These are phyloP conservation scores for Baryphthengus martii DNA, from an alignment of 2,113 vertebrate genomes.

Conservation along the genomic window DNA sequence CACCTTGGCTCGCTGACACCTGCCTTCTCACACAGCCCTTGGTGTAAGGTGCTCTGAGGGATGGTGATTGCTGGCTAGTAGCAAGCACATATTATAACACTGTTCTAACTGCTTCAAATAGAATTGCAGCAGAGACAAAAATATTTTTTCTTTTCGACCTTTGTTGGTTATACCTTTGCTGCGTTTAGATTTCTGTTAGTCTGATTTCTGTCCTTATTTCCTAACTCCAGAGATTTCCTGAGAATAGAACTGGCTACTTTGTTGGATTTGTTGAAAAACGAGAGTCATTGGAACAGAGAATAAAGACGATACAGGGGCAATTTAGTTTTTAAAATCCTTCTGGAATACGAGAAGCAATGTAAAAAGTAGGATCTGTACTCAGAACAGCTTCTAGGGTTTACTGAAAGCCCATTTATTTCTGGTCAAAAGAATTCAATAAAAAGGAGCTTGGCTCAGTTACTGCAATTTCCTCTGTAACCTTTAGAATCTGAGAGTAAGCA, in stretches of 20 bases:
- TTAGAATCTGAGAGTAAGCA: not conserved
- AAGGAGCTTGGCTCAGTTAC: slow-evolving; percentile 7
- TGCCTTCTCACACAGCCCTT: rapidly evolving
- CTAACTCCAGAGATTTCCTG: not conserved
- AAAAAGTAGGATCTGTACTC: not conserved
- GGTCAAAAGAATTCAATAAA: not conserved
- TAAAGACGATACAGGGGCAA: not conserved
- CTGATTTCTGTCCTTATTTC: not conserved
- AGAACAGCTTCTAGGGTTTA: not conserved
- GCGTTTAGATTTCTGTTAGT: not conserved
- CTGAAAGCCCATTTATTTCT: slow-evolving; percentile 3
- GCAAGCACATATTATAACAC: not conserved
- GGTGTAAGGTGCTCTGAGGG: not conserved
- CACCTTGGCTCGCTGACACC: not conserved
- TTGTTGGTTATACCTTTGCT: not conserved
- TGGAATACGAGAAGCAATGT: not conserved
- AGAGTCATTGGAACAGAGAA: not conserved
- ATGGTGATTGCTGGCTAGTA: not conserved
- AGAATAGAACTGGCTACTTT: not conserved
- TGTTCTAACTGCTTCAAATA: not conserved
- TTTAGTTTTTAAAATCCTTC: not conserved
- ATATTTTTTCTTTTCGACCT: not conserved
- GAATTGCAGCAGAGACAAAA: not conserved
- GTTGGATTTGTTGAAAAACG: not conserved
- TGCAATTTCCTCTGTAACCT: slow-evolving; percentile 29